Percentiles rank a stretch among this genome's conserved stretches.
These are phyloP conservation scores for Mormyrus iriodes DNA, from an alignment of 2,113 vertebrate genomes.

Conservation along the genomic window DNA sequence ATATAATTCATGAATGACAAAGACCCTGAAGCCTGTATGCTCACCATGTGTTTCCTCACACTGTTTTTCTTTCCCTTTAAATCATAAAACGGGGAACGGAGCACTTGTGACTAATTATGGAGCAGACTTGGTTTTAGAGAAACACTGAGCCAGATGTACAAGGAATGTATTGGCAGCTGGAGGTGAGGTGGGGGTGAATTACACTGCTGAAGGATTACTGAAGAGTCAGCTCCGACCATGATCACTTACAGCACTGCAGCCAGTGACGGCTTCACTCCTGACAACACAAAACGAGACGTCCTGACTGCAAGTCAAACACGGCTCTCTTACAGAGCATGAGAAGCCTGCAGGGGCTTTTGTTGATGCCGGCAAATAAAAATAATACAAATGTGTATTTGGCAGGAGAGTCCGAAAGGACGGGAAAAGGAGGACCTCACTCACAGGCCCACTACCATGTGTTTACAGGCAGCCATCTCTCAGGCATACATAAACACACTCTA, in stretches of 20 bases:
- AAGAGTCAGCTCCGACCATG: constrained; percentile 50
- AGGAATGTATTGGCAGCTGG: constrained; percentile 67
- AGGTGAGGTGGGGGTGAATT: constrained; percentile 38
- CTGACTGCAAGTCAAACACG: neutral
- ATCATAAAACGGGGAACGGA: constrained; percentile 18
- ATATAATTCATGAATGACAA: neutral
- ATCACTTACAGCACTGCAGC: constrained; percentile 31
- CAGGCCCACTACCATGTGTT: neutral
- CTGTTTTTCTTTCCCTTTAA: constrained; percentile 15
- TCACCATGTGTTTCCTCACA: neutral
- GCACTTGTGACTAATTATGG: constrained; percentile 64
- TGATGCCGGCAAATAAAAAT: neutral
- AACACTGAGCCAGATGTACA: constrained; percentile 65
- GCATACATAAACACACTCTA: neutral
- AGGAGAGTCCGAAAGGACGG: neutral
- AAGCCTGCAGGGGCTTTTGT: neutral
- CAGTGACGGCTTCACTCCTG: neutral
- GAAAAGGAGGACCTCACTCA: neutral
- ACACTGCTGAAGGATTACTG: constrained; percentile 61
- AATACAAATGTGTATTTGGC: neutral
- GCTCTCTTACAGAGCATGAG: neutral
- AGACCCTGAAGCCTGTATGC: neutral
- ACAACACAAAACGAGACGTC: too few species aligned
- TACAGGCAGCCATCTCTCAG: neutral
- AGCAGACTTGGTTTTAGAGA: constrained; percentile 37